These are phyloP conservation scores for Lepidurus arcticus DNA, from an alignment of 1,140 invertebrate genomes.

Conservation along the genomic window DNA sequence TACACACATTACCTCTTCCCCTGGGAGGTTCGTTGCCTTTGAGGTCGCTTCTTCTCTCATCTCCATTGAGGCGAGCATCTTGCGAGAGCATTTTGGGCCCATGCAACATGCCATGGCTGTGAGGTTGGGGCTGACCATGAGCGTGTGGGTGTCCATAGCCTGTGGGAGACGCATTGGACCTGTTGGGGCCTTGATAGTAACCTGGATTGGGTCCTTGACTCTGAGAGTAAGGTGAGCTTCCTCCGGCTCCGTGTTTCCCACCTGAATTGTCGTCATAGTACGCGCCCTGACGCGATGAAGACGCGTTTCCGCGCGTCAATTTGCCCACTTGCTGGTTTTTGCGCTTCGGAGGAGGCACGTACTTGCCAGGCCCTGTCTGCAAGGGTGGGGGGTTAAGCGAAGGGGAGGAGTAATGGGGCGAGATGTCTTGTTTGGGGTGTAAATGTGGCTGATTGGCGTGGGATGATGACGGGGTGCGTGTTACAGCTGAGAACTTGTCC, in stretches of 20 bases:
- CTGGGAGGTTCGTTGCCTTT: not conserved
- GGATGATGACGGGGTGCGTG: slow-evolving; percentile 37
- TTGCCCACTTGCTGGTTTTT: slow-evolving; percentile 57
- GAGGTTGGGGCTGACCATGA: not conserved
- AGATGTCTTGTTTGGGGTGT: slow-evolving; percentile 30
- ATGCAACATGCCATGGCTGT: not conserved
- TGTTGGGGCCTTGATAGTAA: not conserved
- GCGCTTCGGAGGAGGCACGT: slow-evolving; percentile 68
- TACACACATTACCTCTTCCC: slow-evolving; percentile 18
- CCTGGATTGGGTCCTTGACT: not conserved
- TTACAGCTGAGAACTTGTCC: slow-evolving; percentile 59
- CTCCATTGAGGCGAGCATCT: not conserved
- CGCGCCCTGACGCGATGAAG: slow-evolving; percentile 41
- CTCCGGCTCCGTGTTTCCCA: not conserved
- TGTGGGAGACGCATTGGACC: not conserved
- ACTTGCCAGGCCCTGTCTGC: slow-evolving; percentile 53
- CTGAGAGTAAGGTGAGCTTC: not conserved
- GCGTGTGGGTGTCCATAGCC: not conserved
- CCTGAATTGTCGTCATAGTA: slow-evolving; percentile 12
- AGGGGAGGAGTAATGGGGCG: not conserved
- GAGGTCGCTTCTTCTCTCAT: slow-evolving; percentile 1
- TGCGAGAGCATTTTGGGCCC: not conserved
- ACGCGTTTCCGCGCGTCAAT: slow-evolving; percentile 52
- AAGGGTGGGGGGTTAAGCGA: not conserved
- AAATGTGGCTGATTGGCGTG: slow-evolving; percentile 27